These are phyloP conservation scores for Tenthredo distinguenda DNA, from an alignment of 2,888 invertebrate genomes.

Conservation along the genomic window DNA sequence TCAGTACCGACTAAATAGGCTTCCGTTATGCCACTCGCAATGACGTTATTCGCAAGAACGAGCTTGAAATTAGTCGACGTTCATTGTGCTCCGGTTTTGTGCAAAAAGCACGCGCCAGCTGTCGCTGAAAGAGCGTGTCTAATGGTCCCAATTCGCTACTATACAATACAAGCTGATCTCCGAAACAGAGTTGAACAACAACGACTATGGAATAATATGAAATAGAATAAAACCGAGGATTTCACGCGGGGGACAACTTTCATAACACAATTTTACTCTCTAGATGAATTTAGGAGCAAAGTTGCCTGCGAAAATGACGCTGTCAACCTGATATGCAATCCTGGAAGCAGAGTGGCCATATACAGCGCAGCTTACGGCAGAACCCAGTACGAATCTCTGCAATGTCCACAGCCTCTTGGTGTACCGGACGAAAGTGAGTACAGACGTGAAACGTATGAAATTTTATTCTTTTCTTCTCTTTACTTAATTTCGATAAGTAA, in stretches of 20 bases:
- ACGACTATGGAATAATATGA: background rate
- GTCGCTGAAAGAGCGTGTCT: conserved; percentile 15
- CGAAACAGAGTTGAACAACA: background rate
- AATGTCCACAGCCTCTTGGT: conserved; percentile 91
- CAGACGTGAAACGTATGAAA: background rate
- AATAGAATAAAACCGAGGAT: background rate
- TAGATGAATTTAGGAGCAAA: conserved; percentile 96
- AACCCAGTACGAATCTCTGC: conserved; percentile 92
- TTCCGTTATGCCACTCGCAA: background rate
- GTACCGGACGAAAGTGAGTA: conserved; percentile 93
- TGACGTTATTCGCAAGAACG: conserved; percentile 29
- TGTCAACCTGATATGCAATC: conserved; percentile 92
- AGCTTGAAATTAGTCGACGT: conserved; percentile 19
- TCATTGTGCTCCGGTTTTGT: background rate
- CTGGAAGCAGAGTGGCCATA: conserved; percentile 92
- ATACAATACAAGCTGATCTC: background rate
- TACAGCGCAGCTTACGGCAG: conserved; percentile 96
- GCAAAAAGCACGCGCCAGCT: conserved; percentile 31
- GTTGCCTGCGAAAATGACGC: conserved; percentile 96
- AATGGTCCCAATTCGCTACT: background rate
- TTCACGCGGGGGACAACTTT: background rate
- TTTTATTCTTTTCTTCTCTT: background rate
- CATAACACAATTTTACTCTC: conserved; percentile 68
- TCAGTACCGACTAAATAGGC: background rate
- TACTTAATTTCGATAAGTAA: background rate